Percentiles rank a stretch among this genome's conserved stretches.
phyloP scores from a whole-genome alignment of 2,888 invertebrate genomes.

The Petrolisthes manimaculis region DNA sequence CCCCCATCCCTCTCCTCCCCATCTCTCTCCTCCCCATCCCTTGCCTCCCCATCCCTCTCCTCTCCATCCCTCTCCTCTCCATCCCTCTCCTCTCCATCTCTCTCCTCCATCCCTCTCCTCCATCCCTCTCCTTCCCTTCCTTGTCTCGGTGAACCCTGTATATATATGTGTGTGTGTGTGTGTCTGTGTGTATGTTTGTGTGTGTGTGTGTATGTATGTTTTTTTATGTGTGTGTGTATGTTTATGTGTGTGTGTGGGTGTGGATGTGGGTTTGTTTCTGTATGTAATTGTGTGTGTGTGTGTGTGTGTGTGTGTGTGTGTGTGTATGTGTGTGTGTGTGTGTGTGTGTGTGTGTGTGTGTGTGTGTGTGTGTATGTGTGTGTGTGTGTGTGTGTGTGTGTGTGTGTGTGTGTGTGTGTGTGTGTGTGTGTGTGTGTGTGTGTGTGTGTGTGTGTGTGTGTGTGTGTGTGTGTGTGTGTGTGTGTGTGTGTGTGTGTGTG shows the following conservation, averaged over 20 bases:
- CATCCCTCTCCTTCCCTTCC: background rate
- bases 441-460: background rate
- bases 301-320: background rate
- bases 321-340: constrained; percentile 15
- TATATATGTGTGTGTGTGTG: background rate
- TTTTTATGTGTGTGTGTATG: no score
- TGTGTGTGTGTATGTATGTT: no score
- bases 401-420: background rate
- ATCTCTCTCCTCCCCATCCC: background rate
- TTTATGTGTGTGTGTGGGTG: no score
- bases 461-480: background rate
- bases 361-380: background rate
- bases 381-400: background rate
- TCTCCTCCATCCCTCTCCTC: background rate
- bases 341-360: background rate
- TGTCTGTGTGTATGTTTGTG: background rate
- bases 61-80: background rate
- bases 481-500: background rate
- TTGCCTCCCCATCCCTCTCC: background rate
- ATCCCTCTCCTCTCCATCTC: background rate
- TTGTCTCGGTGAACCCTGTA: background rate
- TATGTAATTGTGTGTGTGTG: background rate
- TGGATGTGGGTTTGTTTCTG: no score
- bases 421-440: background rate
- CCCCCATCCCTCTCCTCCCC: background rate